Evolutionary conservation across 2,113 vertebrate genomes (phyloP).

Genomic region (Corythaeola cristata): DNA sequence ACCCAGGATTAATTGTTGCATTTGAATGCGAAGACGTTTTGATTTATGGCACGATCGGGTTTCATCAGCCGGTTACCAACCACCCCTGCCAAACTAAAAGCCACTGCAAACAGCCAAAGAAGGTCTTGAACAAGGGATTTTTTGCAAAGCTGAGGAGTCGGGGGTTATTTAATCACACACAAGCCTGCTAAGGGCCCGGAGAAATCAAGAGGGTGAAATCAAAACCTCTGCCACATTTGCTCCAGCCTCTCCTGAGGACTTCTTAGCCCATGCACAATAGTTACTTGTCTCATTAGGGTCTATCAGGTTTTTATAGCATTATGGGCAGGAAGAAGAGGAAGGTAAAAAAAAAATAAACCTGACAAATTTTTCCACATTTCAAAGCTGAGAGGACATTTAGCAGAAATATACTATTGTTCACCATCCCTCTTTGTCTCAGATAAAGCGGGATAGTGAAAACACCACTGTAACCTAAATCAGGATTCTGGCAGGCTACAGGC

Average conservation of each 20-base stretch:
- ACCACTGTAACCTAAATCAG: neutral
- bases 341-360: neutral
- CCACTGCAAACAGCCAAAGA: neutral
- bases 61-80: neutral
- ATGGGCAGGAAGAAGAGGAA: neutral
- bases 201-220: neutral
- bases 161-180: neutral
- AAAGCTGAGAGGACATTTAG: neutral
- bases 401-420: neutral
- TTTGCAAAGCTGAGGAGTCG: neutral
- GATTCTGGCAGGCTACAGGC: neutral
- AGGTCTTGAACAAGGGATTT: neutral
- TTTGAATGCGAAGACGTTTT: neutral
- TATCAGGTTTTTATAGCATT: neutral
- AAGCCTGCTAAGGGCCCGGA: neutral
- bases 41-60: constrained; percentile 30
- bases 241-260: neutral
- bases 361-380: neutral
- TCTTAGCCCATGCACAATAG: fast-evolving
- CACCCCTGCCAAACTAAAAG: neutral
- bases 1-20: constrained; percentile 32
- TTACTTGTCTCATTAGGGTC: neutral
- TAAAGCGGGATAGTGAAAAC: neutral
- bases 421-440: neutral
- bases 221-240: neutral